Evolutionary conservation across 2,888 invertebrate species (phyloP), one percentile per base, ranked within the genome.

Genomic region (Ephialtes manifestator): DNA sequence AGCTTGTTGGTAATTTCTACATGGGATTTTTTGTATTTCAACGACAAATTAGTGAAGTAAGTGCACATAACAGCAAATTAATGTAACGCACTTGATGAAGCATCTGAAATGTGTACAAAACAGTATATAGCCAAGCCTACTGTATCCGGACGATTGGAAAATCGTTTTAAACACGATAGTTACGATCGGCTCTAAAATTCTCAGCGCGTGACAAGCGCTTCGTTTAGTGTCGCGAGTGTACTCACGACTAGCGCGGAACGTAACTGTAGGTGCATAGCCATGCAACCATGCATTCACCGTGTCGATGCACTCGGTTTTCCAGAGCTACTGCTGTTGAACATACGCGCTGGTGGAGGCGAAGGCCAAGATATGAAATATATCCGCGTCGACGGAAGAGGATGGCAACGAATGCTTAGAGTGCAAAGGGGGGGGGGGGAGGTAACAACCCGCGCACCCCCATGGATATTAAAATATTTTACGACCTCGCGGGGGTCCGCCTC

Each of bases 391-490:
- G 58, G 48, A 11, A 31, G 46, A 55, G 60, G 55, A 68, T 28
- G 55, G 58, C 46, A 24, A 20, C 31, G 46, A 35, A 48, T 39
- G 46, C 31, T 20, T 53, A 24, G 35, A 15, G 18, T 5, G 51
- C 53, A 13, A 31, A n/a, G 43, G 8, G 13, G 8, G 35, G 8
- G 13, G 43, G 58, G 31, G 35, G 48, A 39, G 48, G 18, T 48
- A 43, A 55, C 55, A 28, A 53, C 60, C 18, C 71, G 35, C 60
- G 51, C 63, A 63, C 53, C 51, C 48, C 51, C 46, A 70, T 81
- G 51, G 82, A 71, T 72, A 72, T 82, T 82, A 77, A 82, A 82
- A 82, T 82, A 77, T 82, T 82, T 82, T 82, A 82, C 82, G 77
- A 82, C 18, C 71, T 28, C 58, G 77, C 24, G 67, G 43, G 65